Conservation (phyloP, 2,113 vertebrate species). For the Laticauda laticaudata region DNA sequence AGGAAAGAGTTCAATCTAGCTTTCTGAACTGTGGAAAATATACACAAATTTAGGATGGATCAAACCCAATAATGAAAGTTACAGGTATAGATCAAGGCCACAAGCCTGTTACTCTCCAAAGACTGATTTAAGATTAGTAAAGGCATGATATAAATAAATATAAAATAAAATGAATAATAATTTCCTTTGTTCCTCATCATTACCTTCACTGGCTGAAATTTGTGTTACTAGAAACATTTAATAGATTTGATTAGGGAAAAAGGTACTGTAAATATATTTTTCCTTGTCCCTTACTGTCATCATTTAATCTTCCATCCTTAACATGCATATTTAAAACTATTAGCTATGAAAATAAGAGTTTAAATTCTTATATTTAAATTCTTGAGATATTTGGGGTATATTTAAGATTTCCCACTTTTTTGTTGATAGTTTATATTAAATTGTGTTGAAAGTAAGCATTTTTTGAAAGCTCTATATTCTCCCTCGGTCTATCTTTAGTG, state of each 20-base stretch:
- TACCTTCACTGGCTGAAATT: background rate
- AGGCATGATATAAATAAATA: background rate
- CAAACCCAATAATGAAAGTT: background rate
- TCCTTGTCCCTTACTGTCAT: background rate
- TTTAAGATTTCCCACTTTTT: background rate
- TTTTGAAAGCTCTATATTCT: constrained; percentile 36
- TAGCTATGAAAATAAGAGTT: background rate
- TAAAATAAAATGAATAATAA: background rate
- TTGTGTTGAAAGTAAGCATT: constrained; percentile 28
- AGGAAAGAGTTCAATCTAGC: background rate
- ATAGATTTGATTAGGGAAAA: background rate
- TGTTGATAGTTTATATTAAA: background rate
- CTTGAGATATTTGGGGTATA: constrained; percentile 41
- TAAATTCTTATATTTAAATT: background rate
- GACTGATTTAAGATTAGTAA: background rate
- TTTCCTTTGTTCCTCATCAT: background rate
- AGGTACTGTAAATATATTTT: background rate
- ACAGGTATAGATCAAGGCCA: background rate
- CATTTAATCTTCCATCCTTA: background rate
- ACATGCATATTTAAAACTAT: background rate
- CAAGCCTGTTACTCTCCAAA: background rate
- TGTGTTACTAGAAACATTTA: background rate
- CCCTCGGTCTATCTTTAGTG: constrained; percentile 51
- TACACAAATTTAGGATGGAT: background rate
- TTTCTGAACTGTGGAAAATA: background rate